Conservation (phyloP, 2,888 invertebrate species). For the Lycophotia porphyrea region DNA sequence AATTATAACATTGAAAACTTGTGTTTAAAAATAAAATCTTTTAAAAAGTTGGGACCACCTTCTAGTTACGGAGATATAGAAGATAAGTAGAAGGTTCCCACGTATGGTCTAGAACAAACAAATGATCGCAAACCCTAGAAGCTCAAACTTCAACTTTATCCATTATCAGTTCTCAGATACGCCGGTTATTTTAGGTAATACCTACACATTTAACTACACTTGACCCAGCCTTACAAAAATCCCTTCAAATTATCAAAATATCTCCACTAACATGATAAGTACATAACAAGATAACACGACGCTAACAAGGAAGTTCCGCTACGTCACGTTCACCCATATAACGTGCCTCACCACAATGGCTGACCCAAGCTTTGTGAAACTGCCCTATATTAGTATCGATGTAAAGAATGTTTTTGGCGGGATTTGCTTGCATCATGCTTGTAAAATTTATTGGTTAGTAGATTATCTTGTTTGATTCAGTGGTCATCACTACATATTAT, state of each 20-base stretch:
- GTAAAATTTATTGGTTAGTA: not conserved
- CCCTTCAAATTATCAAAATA: not conserved
- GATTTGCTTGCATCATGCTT: conserved; percentile 17
- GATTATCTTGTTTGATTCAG: not conserved
- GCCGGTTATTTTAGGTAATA: not conserved
- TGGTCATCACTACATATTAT: no score
- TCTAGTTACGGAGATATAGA: no score
- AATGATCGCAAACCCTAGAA: no score
- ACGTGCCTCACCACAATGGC: conserved; percentile 42
- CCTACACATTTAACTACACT: not conserved
- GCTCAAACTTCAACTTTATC: not conserved
- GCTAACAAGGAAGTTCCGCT: conserved; percentile 23
- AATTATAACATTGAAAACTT: no score
- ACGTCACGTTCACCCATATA: conserved; percentile 31
- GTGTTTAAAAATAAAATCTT: no score
- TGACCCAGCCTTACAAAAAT: not conserved
- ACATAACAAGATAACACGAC: not conserved
- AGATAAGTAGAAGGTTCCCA: not conserved
- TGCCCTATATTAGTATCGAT: conserved; percentile 42
- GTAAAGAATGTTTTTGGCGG: conserved; percentile 16
- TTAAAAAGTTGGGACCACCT: no score
- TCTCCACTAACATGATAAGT: not conserved
- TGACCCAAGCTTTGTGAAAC: conserved; percentile 49
- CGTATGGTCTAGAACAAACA: not conserved
- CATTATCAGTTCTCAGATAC: not conserved